These are phyloP conservation scores for Ophioderma brevispina DNA, from an alignment of 35 echinoderm and acorn worm genomes.

Conservation along the genomic window DNA sequence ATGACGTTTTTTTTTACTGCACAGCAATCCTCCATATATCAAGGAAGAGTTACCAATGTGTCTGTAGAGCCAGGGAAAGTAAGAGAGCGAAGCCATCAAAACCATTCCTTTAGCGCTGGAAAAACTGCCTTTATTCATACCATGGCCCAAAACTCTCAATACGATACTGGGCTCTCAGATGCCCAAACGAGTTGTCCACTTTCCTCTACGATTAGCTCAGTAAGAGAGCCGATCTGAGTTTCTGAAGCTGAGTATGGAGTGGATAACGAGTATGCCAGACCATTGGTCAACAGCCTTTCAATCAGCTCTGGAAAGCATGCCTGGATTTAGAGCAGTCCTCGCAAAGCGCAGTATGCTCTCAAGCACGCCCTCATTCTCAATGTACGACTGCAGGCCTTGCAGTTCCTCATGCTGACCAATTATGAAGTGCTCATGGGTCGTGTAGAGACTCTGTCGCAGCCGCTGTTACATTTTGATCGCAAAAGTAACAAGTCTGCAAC, in stretches of 20 bases:
- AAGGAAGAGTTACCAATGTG: slow-evolving; percentile 56
- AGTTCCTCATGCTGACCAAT: slow-evolving; percentile 67
- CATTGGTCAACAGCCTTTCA: slow-evolving; percentile 77
- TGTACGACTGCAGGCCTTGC: slow-evolving; percentile 50
- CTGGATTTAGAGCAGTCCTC: slow-evolving; percentile 69
- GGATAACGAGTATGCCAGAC: slow-evolving; percentile 88
- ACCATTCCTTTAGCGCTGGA: slow-evolving; percentile 70
- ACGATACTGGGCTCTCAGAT: slow-evolving; percentile 54
- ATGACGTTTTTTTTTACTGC: too few species aligned
- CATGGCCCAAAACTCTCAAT: slow-evolving; percentile 59
- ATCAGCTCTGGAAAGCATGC: slow-evolving; percentile 83
- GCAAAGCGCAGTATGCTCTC: not conserved
- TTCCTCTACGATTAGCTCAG: slow-evolving; percentile 50
- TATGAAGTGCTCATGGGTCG: slow-evolving; percentile 57
- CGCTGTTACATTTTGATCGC: slow-evolving; percentile 64
- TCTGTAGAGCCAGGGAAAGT: slow-evolving; percentile 51
- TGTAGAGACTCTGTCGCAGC: slow-evolving; percentile 53
- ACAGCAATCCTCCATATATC: slow-evolving; percentile 48
- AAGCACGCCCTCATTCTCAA: slow-evolving; percentile 63
- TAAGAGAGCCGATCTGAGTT: slow-evolving; percentile 9
- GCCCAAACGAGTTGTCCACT: slow-evolving; percentile 58
- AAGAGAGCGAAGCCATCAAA: too few species aligned
- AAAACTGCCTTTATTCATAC: slow-evolving; percentile 85
- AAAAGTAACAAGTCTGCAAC: slow-evolving; percentile 21
- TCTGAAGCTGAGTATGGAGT: slow-evolving; percentile 17